Evolutionary conservation across 1,140 invertebrate genomes (phyloP), one percentile per base, ranked within the genome.

Genomic region (Drosophila truncata): DNA sequence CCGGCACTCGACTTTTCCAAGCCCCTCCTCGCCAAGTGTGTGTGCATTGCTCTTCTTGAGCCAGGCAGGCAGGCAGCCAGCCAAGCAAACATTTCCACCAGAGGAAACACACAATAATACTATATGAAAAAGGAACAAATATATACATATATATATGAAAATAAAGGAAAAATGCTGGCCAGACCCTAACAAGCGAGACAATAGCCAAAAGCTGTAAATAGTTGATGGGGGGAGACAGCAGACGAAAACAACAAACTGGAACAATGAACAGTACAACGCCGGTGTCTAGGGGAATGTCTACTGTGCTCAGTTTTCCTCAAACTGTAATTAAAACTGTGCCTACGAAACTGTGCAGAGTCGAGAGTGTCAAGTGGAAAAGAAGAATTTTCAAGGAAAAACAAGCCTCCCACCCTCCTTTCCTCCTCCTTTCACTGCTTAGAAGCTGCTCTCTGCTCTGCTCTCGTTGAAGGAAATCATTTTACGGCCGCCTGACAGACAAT

Each of bases 401-500:
- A 47, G 23, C 3, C 6, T 3, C 23, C 1, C 23, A 47, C 14
- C 3, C 6, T 3, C 23, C 1, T 25, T 3, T 1, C n/a, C n/a
- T 9, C 6, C n/a, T 7, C 14, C 20, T 16, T 1, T 31, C 18
- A 14, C 11, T 9, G 31, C 29, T 20, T 52, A 54, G 50, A 35
- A 23, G 8, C 18, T 54, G 50, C 11, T 47, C n/a, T 13, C 14
- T 25, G n/a, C n/a, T n/a, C 23, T 16, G 4, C 16, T 16, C 31
- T 23, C 9, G 52, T 37, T 37, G 14, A 37, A 66, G 85, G 85
- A 88, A 88, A 88, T 88, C 85, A 88, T 88, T 88, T 88, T 88
- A 88, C 78, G 85, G 69, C 73, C 63, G 42, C 81, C 67, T 90
- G 85, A 90, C 85, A 88, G 85, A 90, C 85, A 88, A 88, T 90